Evolutionary conservation across 2,797 vertebrate genomes (phyloP), one percentile per base, ranked within the genome.

Genomic region (Hydrocynus forskahlii): DNA sequence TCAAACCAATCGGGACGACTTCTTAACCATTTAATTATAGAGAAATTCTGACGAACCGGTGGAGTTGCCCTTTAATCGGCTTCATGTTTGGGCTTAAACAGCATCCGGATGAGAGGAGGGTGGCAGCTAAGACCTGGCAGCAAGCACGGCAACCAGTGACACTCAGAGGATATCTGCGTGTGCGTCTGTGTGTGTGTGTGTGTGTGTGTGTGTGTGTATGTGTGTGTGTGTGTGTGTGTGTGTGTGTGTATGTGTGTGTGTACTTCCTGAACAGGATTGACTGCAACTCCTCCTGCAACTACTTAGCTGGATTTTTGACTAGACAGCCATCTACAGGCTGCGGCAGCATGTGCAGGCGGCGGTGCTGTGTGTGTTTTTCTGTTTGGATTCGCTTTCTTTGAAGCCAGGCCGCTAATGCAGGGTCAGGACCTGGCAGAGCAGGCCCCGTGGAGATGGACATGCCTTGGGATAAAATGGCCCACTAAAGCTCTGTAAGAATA

Each of bases 71-170:
- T 23, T 23, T 13, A 25, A 7, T 60, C 19, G 89, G 88, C 90
- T 13, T 84, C 83, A 93, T 89, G 88, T 57, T 92, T 90, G 83
- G 85, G 81, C 83, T 78, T 54, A 55, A 77, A 82, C 69, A 50
- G 75, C 76, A 79, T 79, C 62, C 84, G 86, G 79, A 89, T 84
- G 77, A 59, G 88, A 85, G 78, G 77, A 83, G 85, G 86, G 86
- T 75, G 82, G 76, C 48, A 83, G 86, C 85, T 80, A 88, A 87
- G 87, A 89, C 84, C 76, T 77, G 82, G 85, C 86, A 85, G 87
- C 91, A 78, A 81, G 86, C 83, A 85, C 89, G 89, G 83, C 88
- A 70, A 23, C 82, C 85, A 69, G 75, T 90, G 90, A 92, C 90
- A 90, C 91, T 90, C 88, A 91, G 88, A 87, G 76, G 81, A 82